Percentiles rank a stretch among this genome's conserved stretches.
Conservation (phyloP, 2,797 vertebrate species). For the Melanotaenia parkinsoni region DNA sequence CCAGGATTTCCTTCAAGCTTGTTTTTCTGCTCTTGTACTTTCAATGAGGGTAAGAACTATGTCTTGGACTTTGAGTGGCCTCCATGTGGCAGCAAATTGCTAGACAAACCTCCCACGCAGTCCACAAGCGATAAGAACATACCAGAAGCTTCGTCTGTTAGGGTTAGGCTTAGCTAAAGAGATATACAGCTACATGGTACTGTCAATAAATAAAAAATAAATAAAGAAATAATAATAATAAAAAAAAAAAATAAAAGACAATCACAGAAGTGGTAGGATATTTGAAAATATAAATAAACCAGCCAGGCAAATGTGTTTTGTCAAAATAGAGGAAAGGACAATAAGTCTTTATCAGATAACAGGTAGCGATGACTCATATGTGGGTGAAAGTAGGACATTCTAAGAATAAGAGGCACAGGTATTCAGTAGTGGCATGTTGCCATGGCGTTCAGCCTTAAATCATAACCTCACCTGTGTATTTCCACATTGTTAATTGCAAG, state of each 20-base stretch:
- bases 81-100: conserved; percentile 61
- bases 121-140: conserved; percentile 62
- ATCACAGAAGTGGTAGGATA: background rate
- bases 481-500: conserved; percentile 10
- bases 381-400: conserved; percentile 72
- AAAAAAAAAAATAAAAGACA: background rate
- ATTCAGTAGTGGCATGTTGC: conserved; percentile 60
- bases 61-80: conserved; percentile 73
- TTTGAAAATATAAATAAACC: conserved; percentile 38
- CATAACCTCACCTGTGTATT: conserved; percentile 28
- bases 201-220: background rate
- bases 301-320: conserved; percentile 51
- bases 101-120: conserved; percentile 72
- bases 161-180: conserved; percentile 50
- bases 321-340: conserved; percentile 54
- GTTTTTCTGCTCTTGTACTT: conserved; percentile 11
- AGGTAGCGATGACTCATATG: conserved; percentile 69
- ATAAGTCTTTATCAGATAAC: conserved; percentile 70
- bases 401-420: conserved; percentile 54
- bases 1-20: conserved; percentile 23
- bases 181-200: conserved; percentile 1
- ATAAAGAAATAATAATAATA: background rate
- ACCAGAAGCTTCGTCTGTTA: conserved; percentile 50
- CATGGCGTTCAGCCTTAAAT: conserved; percentile 24
- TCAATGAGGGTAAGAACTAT: conserved; percentile 35